Percentiles rank a stretch among this genome's conserved stretches.
Conservation (phyloP, 2,888 invertebrate species). For the Crepidodera aurea region DNA sequence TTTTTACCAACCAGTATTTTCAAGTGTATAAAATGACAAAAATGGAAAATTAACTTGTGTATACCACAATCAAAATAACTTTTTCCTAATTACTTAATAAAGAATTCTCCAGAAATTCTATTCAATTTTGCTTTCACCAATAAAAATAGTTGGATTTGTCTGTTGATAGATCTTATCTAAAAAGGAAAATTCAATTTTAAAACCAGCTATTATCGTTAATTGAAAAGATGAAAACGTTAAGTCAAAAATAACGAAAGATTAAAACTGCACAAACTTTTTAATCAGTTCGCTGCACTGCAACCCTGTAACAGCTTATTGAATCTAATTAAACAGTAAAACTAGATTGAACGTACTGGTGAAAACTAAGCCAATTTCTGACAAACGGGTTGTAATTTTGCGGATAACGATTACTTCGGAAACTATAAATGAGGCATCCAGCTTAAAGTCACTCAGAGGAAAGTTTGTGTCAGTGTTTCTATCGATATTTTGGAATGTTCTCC, state of each 20-base stretch:
- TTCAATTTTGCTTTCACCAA: too few relatives aligned
- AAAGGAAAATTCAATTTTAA: not conserved
- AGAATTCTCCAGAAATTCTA: too few relatives aligned
- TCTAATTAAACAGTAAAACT: constrained; percentile 11
- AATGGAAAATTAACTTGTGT: too few relatives aligned
- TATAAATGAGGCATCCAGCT: constrained; percentile 3
- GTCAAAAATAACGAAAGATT: not conserved
- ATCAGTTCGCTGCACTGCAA: constrained; percentile 1
- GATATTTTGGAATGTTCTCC: not conserved
- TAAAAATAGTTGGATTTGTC: too few relatives aligned
- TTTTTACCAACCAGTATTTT: too few relatives aligned
- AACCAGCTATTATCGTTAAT: not conserved
- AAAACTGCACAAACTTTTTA: constrained; percentile 2
- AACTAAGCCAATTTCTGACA: constrained; percentile 6
- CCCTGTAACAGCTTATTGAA: not conserved
- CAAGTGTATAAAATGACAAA: too few relatives aligned
- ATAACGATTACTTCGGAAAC: constrained; percentile 7
- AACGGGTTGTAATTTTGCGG: constrained; percentile 5
- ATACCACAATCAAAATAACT: too few relatives aligned
- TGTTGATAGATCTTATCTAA: not conserved
- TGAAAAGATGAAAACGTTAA: not conserved
- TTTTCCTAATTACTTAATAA: too few relatives aligned
- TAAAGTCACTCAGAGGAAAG: not conserved
- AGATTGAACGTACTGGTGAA: constrained; percentile 3
- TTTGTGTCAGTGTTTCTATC: not conserved